phyloP scores from a whole-genome alignment of 1,140 invertebrate genomes.

The Thereuonema tuberculata region DNA sequence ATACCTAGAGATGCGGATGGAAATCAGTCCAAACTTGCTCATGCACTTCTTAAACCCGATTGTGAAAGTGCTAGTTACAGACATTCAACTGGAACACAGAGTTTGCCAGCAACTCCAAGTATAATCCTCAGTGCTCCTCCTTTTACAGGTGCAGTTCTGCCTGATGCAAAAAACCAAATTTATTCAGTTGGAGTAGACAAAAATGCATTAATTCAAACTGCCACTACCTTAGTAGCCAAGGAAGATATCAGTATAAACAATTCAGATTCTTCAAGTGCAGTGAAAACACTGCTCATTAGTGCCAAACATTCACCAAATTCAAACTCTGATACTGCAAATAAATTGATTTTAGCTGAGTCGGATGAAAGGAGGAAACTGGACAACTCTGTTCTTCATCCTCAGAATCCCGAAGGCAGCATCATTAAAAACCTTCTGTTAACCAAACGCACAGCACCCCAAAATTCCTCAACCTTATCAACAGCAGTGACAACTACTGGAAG shows the following conservation, averaged over 20 bases:
- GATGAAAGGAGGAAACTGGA: neutral
- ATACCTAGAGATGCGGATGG: neutral
- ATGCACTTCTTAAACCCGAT: neutral
- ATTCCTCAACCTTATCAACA: no score
- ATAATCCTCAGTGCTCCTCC: neutral
- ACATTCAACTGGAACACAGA: neutral
- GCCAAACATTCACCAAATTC: neutral
- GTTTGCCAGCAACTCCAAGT: slow-evolving; percentile 3
- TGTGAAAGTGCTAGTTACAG: neutral
- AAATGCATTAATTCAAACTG: no score
- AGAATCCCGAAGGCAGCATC: slow-evolving; percentile 52
- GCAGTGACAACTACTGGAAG: no score
- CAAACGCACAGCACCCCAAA: neutral
- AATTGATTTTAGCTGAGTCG: no score
- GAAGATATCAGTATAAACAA: neutral
- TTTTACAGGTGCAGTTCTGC: neutral
- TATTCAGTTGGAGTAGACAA: neutral
- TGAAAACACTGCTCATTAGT: no score
- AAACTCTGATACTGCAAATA: neutral
- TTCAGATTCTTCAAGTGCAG: neutral
- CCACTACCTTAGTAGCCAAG: neutral
- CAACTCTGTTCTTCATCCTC: slow-evolving; percentile 15
- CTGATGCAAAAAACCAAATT: neutral
- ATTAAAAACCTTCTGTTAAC: slow-evolving; percentile 63
- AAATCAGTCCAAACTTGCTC: neutral